Conservation (phyloP, 2,888 invertebrate genomes). For the Phortica okadai region DNA sequence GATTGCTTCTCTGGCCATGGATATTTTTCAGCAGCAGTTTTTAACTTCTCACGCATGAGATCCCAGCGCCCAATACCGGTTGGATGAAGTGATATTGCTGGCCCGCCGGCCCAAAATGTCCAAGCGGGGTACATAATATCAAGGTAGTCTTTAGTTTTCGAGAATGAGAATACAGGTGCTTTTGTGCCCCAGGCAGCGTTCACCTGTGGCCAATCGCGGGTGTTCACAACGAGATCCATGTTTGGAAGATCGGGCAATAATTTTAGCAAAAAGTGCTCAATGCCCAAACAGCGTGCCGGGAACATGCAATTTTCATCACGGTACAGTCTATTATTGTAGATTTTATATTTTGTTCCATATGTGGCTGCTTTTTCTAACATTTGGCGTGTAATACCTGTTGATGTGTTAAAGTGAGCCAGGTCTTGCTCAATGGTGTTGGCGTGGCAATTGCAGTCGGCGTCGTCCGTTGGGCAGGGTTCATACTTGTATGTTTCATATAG, state of each 20-base stretch:
- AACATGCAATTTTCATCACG: conserved; percentile 92
- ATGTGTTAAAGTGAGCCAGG: conserved; percentile 80
- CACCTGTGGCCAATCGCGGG: conserved; percentile 95
- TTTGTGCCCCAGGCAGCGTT: conserved; percentile 47
- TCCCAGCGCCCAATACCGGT: conserved; percentile 97
- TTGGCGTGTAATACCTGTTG: conserved; percentile 82
- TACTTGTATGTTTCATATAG: conserved; percentile 78
- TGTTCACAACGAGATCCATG: conserved; percentile 91
- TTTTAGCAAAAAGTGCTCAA: conserved; percentile 90
- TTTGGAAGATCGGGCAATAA: conserved; percentile 85
- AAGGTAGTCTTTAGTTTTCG: conserved; percentile 87
- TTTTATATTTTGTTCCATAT: conserved; percentile 88
- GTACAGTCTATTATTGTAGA: conserved; percentile 87
- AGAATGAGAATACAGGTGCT: conserved; percentile 94
- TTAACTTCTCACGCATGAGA: conserved; percentile 84
- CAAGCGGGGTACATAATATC: conserved; percentile 98
- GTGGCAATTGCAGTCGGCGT: conserved; percentile 82
- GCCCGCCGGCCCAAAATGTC: conserved; percentile 99
- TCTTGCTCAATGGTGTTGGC: conserved; percentile 82
- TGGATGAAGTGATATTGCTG: conserved; percentile 95
- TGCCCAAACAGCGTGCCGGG: conserved; percentile 92
- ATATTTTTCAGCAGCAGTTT: conserved; percentile 80
- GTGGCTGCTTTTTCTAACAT: conserved; percentile 79
- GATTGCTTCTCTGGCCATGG: conserved; percentile 87
- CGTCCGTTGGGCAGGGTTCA: conserved; percentile 78